Conservation (phyloP, 2,113 vertebrate species). For the Xerus inauris region DNA sequence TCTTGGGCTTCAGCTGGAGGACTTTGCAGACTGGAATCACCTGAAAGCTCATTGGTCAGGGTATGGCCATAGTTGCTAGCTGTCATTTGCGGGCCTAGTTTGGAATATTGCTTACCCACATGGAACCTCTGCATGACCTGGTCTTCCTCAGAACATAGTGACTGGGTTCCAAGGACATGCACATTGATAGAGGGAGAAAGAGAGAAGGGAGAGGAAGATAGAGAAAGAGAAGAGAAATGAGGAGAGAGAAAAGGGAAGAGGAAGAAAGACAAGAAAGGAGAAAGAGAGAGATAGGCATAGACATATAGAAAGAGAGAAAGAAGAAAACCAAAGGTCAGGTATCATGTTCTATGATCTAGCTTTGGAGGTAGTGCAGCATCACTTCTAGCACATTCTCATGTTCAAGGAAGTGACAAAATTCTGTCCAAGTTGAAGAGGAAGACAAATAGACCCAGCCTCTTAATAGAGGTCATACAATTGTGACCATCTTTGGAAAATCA, state of each 20-base stretch:
- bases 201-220: fast-evolving
- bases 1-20: not conserved
- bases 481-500: not conserved
- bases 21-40: not conserved
- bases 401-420: not conserved
- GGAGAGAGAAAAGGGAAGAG: not conserved
- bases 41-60: not conserved
- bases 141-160: not conserved
- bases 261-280: too few species aligned
- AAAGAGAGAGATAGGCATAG: not conserved
- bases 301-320: not conserved
- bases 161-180: not conserved
- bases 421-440: not conserved
- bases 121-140: not conserved
- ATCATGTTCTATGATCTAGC: not conserved
- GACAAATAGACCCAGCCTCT: not conserved
- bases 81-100: not conserved
- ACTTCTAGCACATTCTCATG: not conserved
- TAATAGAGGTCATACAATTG: not conserved
- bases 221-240: fast-evolving
- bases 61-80: not conserved
- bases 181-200: not conserved
- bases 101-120: not conserved
- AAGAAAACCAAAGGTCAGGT: not conserved
- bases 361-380: not conserved